Conservation (phyloP, 1,140 invertebrate species). For the Scaptomyza pallida region DNA sequence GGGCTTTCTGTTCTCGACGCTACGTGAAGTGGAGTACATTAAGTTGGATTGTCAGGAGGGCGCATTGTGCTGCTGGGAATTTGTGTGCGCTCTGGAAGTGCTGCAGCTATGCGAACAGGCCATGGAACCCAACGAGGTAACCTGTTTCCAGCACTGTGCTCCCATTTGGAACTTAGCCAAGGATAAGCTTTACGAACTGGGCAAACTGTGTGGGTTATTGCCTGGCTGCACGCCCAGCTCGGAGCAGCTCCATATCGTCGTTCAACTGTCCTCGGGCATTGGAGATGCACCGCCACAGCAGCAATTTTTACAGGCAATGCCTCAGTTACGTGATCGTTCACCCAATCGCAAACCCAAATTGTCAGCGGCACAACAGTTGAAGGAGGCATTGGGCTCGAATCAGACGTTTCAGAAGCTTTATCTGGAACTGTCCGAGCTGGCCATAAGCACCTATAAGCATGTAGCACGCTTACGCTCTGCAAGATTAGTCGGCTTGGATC, state of each 20-base stretch:
- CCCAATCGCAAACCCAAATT: conserved; percentile 82
- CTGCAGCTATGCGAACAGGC: conserved; percentile 91
- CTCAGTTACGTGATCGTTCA: conserved; percentile 74
- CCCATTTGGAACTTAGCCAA: conserved; percentile 96
- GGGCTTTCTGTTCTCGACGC: conserved; percentile 77
- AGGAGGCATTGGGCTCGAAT: conserved; percentile 95
- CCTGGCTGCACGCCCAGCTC: conserved; percentile 93
- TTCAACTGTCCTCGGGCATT: conserved; percentile 95
- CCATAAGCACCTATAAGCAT: conserved; percentile 98
- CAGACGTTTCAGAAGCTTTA: conserved; percentile 95
- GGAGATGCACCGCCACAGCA: conserved; percentile 86
- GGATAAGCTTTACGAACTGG: conserved; percentile 95
- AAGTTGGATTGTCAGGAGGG: conserved; percentile 88
- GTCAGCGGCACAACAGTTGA: conserved; percentile 92
- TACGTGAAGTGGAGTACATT: conserved; percentile 77
- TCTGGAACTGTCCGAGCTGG: conserved; percentile 95
- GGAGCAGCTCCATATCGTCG: conserved; percentile 94
- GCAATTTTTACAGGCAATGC: conserved; percentile 69
- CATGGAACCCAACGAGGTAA: conserved; percentile 87
- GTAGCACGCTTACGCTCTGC: conserved; percentile 94
- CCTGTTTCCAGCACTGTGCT: conserved; percentile 92
- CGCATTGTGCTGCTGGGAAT: conserved; percentile 96
- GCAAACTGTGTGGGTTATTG: conserved; percentile 95
- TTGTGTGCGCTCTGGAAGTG: conserved; percentile 95
- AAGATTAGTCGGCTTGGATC: conserved; percentile 92